Base-by-base conservation (phyloP, 2,797 vertebrate species). In the Morus bassanus region DNA sequence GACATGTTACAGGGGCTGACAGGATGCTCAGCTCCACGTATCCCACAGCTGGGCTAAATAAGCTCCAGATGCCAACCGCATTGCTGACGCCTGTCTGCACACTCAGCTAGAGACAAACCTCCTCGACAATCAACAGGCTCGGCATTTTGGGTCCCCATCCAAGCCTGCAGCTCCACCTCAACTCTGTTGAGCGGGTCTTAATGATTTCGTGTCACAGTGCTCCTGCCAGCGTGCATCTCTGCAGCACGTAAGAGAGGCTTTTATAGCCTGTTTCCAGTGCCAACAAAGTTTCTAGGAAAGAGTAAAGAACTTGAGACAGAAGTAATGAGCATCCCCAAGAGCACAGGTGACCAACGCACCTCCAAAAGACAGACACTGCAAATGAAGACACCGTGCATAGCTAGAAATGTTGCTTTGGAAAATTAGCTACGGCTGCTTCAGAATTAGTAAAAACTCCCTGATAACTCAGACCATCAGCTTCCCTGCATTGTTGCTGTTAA, bases 31-130 rank as follows among this genome's bases (percentile, higher is more conserved):
- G 92, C 30, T 41, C 59, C 75, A 31, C 4, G 0, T 14, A 8
- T 41, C 13, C 82, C 77, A n/a, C n/a, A 30, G 75, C 31, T 16
- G 31, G 72, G 57, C 63, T 54, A 19, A 33, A 5, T 3, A 19
- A 24, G 30, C 51, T 43, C 56, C 50, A 7, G 70, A 0, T 7
- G 56, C 69, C 46, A 11, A 37, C 6, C 0, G 21, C 18, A 6
- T 2, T 1, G 7, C 79, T 35, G 79, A 5, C 0, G 1, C 56
- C 72, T n/a, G 30, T 10, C 19, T 21, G 17, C 1, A 3, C 0
- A 1, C 65, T 61, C 35, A 6, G 51, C 51, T 4, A 0, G 6
- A 51, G 70, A 68, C 50, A 48, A 5, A 83, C n/a, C 63, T 8
- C 35, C 51, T 8, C 6, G 6, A 19, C 7, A 16, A 22, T 3